phyloP scores from a whole-genome alignment of 1,140 invertebrate species.

The Bombus haemorrhoidalis region DNA sequence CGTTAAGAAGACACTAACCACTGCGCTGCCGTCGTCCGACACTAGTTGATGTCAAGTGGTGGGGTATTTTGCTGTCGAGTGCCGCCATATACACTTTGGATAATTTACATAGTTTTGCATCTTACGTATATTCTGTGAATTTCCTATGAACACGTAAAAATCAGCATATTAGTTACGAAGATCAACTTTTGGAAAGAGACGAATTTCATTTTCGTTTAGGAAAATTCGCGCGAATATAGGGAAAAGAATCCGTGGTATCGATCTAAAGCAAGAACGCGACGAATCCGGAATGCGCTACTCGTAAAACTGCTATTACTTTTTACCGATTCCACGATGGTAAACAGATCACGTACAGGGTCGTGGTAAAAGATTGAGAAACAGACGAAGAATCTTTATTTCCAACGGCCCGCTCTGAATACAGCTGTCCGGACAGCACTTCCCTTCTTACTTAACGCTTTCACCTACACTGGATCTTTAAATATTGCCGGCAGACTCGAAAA shows the following conservation, averaged over 20 bases:
- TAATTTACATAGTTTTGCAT: too few relatives aligned
- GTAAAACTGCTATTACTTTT: constrained; percentile 41
- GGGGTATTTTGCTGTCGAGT: too few relatives aligned
- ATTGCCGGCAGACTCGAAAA: background rate
- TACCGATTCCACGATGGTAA: constrained; percentile 20
- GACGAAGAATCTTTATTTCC: constrained; percentile 36
- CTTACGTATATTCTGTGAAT: too few relatives aligned
- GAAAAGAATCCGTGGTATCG: background rate
- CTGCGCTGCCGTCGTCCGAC: too few relatives aligned
- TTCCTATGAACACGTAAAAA: background rate
- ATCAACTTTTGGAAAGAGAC: background rate
- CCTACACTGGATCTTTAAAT: background rate
- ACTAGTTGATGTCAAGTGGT: too few relatives aligned
- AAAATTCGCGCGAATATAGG: background rate
- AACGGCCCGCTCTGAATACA: constrained; percentile 19
- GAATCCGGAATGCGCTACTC: background rate
- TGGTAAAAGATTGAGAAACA: constrained; percentile 44
- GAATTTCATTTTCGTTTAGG: background rate
- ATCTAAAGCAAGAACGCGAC: background rate
- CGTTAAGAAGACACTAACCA: too few relatives aligned
- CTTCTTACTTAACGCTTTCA: background rate
- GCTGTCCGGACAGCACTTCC: background rate
- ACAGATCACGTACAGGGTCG: constrained; percentile 39
- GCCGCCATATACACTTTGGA: too few relatives aligned
- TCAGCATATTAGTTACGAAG: background rate